Evolutionary conservation across 2,888 invertebrate genomes (phyloP), one percentile per base, ranked within the genome.

Genomic region (Erebia aethiops): DNA sequence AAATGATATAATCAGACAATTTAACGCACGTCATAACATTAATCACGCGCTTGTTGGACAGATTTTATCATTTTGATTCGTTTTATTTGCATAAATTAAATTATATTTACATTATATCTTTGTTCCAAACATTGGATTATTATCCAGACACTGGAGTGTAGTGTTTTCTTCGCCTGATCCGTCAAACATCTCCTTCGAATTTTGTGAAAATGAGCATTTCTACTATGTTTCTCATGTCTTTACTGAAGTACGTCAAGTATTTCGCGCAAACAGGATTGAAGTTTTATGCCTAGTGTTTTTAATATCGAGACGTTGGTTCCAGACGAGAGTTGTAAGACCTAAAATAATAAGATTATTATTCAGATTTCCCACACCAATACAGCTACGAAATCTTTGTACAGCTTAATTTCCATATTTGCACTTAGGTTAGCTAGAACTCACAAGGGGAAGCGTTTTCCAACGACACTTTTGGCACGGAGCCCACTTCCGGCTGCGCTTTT

Each of bases 401-500:
- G 67, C 58, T 67, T 67, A 21, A 58, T 58, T 67, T 67, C n/a
- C 57, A 67, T 67, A 67, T 67, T 58, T 67, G 57, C 58, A 67
- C 67, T 67, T 16, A 49, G 57, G 67, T 67, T 58, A 67, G 57
- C 58, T 9, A 58, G 57, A 57, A 13, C 46, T 58, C 67, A 58
- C 67, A 58, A 58, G 49, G 41, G 58, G 58, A 58, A 65, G 26
- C 67, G 49, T 58, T 67, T 74, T 70, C 72, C 72, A 74, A 75
- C 72, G 75, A 74, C 72, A 70, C 71, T 69, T 67, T 74, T 80
- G 80, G 79, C 79, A 57, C 66, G 16, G 62, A 49, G 76, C 79
- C 79, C 78, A 75, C 61, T 73, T 66, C 68, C 72, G 69, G 70
- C 73, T 75, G 60, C 77, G 72, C 70, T 77, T 78, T 78, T 72